Evolutionary conservation across 1,140 invertebrate genomes (phyloP).

Genomic region (Periplaneta americana): DNA sequence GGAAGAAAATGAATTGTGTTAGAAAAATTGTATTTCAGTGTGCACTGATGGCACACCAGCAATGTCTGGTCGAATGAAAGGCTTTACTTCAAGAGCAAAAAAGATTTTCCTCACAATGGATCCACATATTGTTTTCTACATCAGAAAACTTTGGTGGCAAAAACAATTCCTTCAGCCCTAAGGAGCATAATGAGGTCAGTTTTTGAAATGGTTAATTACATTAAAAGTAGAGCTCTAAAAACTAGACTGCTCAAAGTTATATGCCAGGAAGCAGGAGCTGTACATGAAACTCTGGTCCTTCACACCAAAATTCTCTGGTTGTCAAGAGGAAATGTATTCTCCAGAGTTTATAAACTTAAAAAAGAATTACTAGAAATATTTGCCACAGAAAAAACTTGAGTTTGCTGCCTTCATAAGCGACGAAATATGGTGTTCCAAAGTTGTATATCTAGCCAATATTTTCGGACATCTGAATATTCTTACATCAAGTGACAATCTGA

Average conservation of each 20-base stretch:
- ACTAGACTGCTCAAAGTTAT: neutral
- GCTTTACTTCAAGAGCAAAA: too few relatives aligned
- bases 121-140: too few relatives aligned
- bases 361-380: neutral
- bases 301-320: neutral
- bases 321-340: neutral
- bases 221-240: neutral
- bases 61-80: too few relatives aligned
- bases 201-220: neutral
- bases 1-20: too few relatives aligned
- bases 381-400: neutral
- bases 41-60: too few relatives aligned
- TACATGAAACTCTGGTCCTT: neutral
- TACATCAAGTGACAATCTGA: too few relatives aligned
- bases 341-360: neutral
- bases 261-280: neutral
- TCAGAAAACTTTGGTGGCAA: neutral
- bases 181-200: neutral
- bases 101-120: too few relatives aligned
- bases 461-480: neutral
- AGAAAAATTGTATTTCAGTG: too few relatives aligned
- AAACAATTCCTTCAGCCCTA: neutral
- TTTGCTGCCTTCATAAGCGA: neutral
- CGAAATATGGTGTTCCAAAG: neutral
- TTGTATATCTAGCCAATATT: neutral